A percentile compares a stretch with the other conserved stretches of the same genome.
These are phyloP conservation scores for Porites lutea DNA, from an alignment of 64 coral and sea anemone species.

Conservation along the genomic window DNA sequence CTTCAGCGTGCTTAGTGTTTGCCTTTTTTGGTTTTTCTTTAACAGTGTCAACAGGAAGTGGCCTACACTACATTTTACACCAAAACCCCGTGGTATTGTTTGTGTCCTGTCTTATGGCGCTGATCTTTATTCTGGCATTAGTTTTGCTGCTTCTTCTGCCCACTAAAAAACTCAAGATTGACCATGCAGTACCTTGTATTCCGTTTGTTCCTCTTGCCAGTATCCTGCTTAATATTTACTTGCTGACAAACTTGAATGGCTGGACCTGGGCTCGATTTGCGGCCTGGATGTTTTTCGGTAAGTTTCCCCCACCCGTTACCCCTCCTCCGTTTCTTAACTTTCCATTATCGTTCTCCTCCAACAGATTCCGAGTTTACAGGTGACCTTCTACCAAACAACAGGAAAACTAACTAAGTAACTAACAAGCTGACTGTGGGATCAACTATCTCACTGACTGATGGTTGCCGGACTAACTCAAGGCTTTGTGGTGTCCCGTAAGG, in stretches of 20 bases:
- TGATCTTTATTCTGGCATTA: not conserved
- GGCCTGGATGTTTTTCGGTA: slow-evolving; percentile 73
- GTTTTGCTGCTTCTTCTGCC: slow-evolving; percentile 39
- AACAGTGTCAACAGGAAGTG: slow-evolving; percentile 5
- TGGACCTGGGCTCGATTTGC: slow-evolving; percentile 71
- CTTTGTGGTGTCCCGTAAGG: no score
- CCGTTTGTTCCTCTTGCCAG: slow-evolving; percentile 59
- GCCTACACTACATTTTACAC: not conserved
- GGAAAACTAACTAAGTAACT: no score
- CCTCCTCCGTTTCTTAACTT: no score
- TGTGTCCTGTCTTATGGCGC: slow-evolving; percentile 21
- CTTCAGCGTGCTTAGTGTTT: slow-evolving; percentile 25
- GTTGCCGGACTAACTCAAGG: no score
- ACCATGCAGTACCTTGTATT: slow-evolving; percentile 32
- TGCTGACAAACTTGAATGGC: slow-evolving; percentile 58
- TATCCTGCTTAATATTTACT: slow-evolving; percentile 65
- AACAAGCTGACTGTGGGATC: no score
- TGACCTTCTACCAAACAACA: no score
- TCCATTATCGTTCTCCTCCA: no score
- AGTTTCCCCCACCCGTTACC: not conserved
- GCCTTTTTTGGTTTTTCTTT: slow-evolving; percentile 44
- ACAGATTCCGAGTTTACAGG: no score
- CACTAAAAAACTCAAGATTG: not conserved
- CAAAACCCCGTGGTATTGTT: not conserved
- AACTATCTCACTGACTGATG: no score